Percentiles rank a stretch among this genome's conserved stretches.
phyloP scores from a whole-genome alignment of 1,140 invertebrate species.

The Centruroides sculpturatus region DNA sequence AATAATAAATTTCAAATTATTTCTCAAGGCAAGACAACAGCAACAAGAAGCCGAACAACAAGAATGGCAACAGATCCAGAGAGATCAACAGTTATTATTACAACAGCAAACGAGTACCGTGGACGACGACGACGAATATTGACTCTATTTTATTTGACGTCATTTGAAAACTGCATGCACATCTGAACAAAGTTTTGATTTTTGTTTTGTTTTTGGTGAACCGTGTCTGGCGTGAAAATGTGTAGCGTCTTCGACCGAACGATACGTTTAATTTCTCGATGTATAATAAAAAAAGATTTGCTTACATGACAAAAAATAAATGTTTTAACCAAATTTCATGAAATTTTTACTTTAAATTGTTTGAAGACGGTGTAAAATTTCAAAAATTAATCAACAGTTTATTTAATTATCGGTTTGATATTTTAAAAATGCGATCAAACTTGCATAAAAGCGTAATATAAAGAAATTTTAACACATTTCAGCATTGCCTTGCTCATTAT shows the following conservation, averaged over 20 bases:
- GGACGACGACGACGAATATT: conserved; percentile 19
- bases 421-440: too few relatives aligned
- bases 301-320: not conserved
- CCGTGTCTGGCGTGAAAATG: not conserved
- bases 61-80: conserved; percentile 73
- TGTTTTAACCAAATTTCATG: not conserved
- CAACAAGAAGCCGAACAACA: conserved; percentile 75
- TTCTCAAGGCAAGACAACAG: conserved; percentile 60
- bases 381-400: too few relatives aligned
- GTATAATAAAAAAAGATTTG: not conserved
- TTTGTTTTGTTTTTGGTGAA: not conserved
- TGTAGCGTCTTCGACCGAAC: not conserved
- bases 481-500: too few relatives aligned
- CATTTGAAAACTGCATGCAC: not conserved
- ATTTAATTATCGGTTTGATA: too few relatives aligned
- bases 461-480: too few relatives aligned
- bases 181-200: not conserved
- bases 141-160: not conserved
- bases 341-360: too few relatives aligned
- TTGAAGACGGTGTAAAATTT: too few relatives aligned
- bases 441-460: too few relatives aligned
- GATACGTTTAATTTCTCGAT: not conserved
- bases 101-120: conserved; percentile 15
- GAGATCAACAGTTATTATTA: conserved; percentile 26
- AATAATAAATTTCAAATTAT: not conserved